Evolutionary conservation across 1,140 invertebrate genomes (phyloP).

Genomic region (Drosophila sp.): DNA sequence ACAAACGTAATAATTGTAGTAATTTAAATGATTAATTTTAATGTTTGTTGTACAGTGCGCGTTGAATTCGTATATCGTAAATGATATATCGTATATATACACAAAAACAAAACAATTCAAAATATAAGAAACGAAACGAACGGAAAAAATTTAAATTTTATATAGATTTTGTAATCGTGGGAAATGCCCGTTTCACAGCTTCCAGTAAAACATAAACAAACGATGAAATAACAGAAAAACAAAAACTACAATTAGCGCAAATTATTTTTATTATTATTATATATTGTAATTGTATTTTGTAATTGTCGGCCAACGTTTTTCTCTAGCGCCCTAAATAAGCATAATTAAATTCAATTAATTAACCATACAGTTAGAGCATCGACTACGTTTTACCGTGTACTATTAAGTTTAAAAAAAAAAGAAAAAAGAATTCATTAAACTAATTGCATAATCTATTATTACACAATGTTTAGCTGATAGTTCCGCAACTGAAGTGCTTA

Average conservation of each 20-base stretch:
- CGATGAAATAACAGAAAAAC: conserved; percentile 1
- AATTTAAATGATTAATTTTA: conserved; percentile 70
- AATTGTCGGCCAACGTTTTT: conserved; percentile 33
- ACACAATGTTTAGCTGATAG: conserved; percentile 45
- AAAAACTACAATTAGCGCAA: conserved; percentile 69
- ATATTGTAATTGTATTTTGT: conserved; percentile 48
- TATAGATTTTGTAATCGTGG: conserved; percentile 18
- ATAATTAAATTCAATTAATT: conserved; percentile 25
- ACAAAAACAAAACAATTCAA: conserved; percentile 12
- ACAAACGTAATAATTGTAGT: conserved; percentile 56
- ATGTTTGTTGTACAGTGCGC: conserved; percentile 76
- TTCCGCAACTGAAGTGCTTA: conserved; percentile 79
- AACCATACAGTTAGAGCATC: conserved; percentile 11
- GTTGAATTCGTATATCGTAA: conserved; percentile 54
- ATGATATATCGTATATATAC: conserved; percentile 18
- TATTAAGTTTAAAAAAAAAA: conserved; percentile 43
- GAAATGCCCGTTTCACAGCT: conserved; percentile 53
- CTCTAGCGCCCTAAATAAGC: conserved; percentile 16
- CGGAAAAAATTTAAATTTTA: conserved; percentile 1
- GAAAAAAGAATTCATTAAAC: conserved; percentile 21
- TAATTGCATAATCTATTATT: conserved; percentile 35
- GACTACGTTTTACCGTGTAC: conserved; percentile 36
- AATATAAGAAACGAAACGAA: neutral
- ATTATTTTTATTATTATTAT: conserved; percentile 57
- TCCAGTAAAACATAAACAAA: conserved; percentile 60